These are phyloP conservation scores for Cyanocitta stelleri DNA, from an alignment of 2,113 vertebrate species.

Conservation along the genomic window DNA sequence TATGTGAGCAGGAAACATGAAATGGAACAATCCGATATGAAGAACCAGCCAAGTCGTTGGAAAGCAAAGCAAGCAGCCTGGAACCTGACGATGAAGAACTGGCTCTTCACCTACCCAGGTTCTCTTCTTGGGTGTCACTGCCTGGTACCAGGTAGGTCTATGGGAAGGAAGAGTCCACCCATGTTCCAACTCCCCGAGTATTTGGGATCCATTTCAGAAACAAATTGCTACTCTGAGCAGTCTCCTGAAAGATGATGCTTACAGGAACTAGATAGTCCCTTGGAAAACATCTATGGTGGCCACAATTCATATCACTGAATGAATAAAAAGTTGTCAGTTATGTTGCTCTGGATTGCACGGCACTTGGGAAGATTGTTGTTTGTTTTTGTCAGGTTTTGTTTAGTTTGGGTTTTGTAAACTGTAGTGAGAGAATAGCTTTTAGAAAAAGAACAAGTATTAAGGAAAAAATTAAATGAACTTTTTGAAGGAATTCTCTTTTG, in stretches of 20 bases:
- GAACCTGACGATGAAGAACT: background rate
- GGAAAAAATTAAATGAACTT: background rate
- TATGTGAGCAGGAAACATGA: background rate
- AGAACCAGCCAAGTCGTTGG: background rate
- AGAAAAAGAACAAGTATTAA: background rate
- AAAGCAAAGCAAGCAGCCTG: background rate
- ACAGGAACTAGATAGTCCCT: background rate
- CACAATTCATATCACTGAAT: background rate
- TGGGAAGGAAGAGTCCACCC: background rate
- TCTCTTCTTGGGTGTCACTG: fast-evolving
- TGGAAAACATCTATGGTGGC: background rate
- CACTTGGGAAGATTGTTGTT: background rate
- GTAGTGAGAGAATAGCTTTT: background rate
- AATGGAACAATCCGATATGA: background rate
- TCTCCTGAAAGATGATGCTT: background rate
- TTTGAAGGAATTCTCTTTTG: background rate
- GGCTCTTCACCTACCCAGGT: background rate
- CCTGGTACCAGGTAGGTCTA: background rate
- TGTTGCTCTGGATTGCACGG: background rate
- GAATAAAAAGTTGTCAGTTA: background rate
- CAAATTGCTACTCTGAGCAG: background rate
- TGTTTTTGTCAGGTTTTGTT: background rate
- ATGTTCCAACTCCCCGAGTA: fast-evolving
- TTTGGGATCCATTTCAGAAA: background rate
- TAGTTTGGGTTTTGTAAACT: background rate